Evolutionary conservation across 2,888 invertebrate species (phyloP).

Genomic region (Cartodere bifasciata): DNA sequence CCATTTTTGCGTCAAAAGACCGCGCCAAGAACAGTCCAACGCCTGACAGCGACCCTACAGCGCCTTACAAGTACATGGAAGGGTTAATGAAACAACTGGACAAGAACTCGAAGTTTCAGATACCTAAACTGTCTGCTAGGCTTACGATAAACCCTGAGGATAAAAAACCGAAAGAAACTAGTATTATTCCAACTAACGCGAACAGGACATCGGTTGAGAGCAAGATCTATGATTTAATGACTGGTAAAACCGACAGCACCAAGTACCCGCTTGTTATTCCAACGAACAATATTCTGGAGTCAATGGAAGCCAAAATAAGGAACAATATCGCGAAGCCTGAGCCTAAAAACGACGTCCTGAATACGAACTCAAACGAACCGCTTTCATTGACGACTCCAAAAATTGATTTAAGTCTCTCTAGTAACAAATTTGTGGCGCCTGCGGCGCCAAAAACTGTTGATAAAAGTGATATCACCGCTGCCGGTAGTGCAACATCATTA

Average conservation of each 20-base stretch:
- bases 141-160: conserved; percentile 23
- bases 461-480: conserved; percentile 29
- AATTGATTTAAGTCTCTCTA: conserved; percentile 35
- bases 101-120: conserved; percentile 78
- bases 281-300: conserved; percentile 27
- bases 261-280: conserved; percentile 29
- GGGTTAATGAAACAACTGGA: conserved; percentile 68
- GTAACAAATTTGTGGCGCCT: conserved; percentile 36
- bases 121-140: conserved; percentile 62
- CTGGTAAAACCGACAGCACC: conserved; percentile 22
- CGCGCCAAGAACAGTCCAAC: conserved; percentile 56
- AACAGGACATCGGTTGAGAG: conserved; percentile 25
- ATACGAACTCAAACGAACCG: conserved; percentile 19
- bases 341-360: conserved; percentile 1
- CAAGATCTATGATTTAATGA: conserved; percentile 29
- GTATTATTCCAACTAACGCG: conserved; percentile 20
- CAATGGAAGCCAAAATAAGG: conserved; percentile 28
- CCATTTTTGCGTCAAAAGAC: conserved; percentile 47
- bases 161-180: conserved; percentile 34
- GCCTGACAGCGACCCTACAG: conserved; percentile 47
- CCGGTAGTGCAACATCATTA: conserved; percentile 19
- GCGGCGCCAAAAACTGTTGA: conserved; percentile 30
- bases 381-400: conserved; percentile 31
- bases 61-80: conserved; percentile 57
- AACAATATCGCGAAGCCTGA: conserved; percentile 22